phyloP scores from a whole-genome alignment of 2,888 invertebrate species.

The Cephonodes hylas region DNA sequence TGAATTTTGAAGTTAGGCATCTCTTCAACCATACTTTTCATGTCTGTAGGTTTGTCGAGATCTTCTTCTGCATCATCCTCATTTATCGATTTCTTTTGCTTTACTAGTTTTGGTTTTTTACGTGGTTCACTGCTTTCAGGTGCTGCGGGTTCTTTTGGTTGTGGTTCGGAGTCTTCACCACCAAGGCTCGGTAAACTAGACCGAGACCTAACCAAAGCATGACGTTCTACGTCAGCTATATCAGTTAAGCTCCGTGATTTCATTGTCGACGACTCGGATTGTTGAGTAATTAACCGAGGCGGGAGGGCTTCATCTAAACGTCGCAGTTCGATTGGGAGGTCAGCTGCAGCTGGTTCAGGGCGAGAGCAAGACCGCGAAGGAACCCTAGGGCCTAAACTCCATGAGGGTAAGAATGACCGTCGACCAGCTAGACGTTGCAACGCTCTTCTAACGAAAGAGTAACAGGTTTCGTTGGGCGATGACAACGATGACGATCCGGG shows the following conservation, averaged over 20 bases:
- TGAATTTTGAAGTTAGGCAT: slow-evolving; percentile 84
- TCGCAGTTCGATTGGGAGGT: slow-evolving; percentile 93
- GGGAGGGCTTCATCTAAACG: slow-evolving; percentile 84
- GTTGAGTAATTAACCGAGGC: slow-evolving; percentile 66
- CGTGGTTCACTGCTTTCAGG: slow-evolving; percentile 79
- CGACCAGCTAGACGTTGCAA: slow-evolving; percentile 92
- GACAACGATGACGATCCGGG: slow-evolving; percentile 93
- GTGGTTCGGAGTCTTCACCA: slow-evolving; percentile 58
- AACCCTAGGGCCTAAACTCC: slow-evolving; percentile 77
- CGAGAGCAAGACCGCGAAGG: slow-evolving; percentile 80
- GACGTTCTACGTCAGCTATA: slow-evolving; percentile 87
- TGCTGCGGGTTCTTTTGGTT: slow-evolving; percentile 44
- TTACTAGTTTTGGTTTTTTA: slow-evolving; percentile 86
- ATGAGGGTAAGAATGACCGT: slow-evolving; percentile 88
- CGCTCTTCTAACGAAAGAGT: slow-evolving; percentile 94
- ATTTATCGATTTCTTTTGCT: slow-evolving; percentile 92
- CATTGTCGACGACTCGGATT: slow-evolving; percentile 82
- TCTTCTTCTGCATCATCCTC: slow-evolving; percentile 86
- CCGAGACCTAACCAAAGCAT: slow-evolving; percentile 86
- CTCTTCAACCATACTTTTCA: slow-evolving; percentile 83
- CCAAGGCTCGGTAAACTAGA: slow-evolving; percentile 88
- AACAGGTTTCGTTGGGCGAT: slow-evolving; percentile 96
- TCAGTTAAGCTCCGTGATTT: slow-evolving; percentile 93
- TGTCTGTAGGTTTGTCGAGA: slow-evolving; percentile 85
- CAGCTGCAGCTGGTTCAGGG: slow-evolving; percentile 88